These are phyloP conservation scores for Emesis furor DNA, from an alignment of 2,888 invertebrate species.

Conservation along the genomic window DNA sequence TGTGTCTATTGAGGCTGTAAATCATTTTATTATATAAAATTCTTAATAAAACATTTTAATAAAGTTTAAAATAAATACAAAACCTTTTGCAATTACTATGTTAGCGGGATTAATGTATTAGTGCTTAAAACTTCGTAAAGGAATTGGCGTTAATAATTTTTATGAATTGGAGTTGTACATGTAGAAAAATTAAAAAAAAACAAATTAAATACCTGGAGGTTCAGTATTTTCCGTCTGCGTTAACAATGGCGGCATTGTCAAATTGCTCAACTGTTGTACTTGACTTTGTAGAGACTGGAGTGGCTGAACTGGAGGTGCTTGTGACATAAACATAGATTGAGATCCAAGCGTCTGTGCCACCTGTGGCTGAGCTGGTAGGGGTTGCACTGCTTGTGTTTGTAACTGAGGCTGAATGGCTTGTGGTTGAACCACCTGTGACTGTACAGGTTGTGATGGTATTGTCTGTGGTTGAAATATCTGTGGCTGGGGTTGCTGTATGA, in stretches of 20 bases:
- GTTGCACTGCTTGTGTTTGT: conserved; percentile 63
- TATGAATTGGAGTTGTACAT: background rate
- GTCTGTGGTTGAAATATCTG: conserved; percentile 34
- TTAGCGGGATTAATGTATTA: background rate
- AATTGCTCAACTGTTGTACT: conserved; percentile 37
- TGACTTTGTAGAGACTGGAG: conserved; percentile 38
- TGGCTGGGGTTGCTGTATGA: conserved; percentile 22
- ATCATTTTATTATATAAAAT: too few species aligned
- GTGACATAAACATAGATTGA: conserved; percentile 52
- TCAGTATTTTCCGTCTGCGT: background rate
- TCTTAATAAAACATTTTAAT: too few species aligned
- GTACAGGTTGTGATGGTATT: background rate
- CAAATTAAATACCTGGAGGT: background rate
- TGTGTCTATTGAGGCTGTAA: too few species aligned
- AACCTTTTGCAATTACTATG: background rate
- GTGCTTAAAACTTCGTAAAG: background rate
- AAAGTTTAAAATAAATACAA: too few species aligned
- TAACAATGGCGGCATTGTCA: conserved; percentile 20
- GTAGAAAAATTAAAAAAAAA: background rate
- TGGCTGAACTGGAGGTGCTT: conserved; percentile 38
- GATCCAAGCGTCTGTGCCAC: conserved; percentile 69
- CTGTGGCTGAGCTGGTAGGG: conserved; percentile 59
- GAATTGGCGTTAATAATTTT: background rate
- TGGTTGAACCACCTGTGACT: conserved; percentile 38
- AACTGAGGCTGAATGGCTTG: conserved; percentile 48